Base-by-base conservation (phyloP, 2,113 vertebrate species). In the Rhabdornis inornatus region DNA sequence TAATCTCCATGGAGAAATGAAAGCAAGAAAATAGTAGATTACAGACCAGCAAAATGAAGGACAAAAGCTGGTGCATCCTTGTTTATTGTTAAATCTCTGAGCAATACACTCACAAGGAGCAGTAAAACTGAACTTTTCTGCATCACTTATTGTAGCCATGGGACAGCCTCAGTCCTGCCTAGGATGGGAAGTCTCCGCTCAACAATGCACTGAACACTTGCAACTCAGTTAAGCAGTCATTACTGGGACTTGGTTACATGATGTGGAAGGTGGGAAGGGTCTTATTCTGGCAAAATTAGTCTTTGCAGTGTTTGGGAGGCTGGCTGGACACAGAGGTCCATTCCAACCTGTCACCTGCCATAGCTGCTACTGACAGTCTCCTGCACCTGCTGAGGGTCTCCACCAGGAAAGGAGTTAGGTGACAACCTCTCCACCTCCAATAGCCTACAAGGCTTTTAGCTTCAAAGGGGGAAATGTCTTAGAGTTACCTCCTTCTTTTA, bases 381-480 rank as follows among this genome's bases (percentile, higher is more conserved):
- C 45, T 50, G 45, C 3, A 7, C 5, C 15, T 72, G 16, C 9
- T 0, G 0, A 47, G 27, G 12, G 33, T 30, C 28, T 49, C 28
- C n/a, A 31, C 12, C 55, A 90, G 53, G 7, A 59, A 28, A 78
- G 8, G 22, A 66, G 24, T 19, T 9, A 5, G 13, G 44, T 24
- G 30, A 85, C 42, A 65, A 35, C 6, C 3, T 72, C 13, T 23
- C 27, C 14, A 40, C 7, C 17, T 71, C 44, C 24, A 69, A 9
- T 0, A 75, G 30, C 24, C n/a, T 22, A 39, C 69, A 11, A 85
- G 15, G 22, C 5, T 72, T 13, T 4, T 1, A 25, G 15, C 22
- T 63, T 53, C 53, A 59, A 52, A 71, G 42, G 31, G 77, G 55
- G 35, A 60, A 56, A 16, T 52, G 3, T 15, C 37, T 68, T 59